A percentile compares a stretch with the other conserved stretches of the same genome.
Evolutionary conservation across 2,113 vertebrate genomes (phyloP).

Genomic region (Corvus hawaiiensis): DNA sequence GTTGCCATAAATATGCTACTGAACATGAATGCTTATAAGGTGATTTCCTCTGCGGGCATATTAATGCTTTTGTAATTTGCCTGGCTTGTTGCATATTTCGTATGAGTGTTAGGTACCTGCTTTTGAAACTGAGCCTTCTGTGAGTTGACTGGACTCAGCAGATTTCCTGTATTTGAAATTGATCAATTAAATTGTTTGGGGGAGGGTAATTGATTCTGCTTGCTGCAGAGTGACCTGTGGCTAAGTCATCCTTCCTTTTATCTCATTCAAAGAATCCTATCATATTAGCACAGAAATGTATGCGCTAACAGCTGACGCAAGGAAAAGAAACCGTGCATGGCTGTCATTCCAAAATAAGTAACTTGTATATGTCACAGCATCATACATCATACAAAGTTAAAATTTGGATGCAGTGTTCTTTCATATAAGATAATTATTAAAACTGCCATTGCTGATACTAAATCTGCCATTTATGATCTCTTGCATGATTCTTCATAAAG

Average conservation of each 20-base stretch:
- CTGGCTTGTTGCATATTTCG: neutral
- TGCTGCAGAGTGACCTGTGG: slow-evolving; percentile 69
- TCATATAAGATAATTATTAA: neutral
- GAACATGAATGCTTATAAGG: neutral
- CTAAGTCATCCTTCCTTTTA: slow-evolving; percentile 58
- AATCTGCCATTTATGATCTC: neutral
- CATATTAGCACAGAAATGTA: slow-evolving; percentile 43
- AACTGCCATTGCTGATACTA: neutral
- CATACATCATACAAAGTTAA: slow-evolving; percentile 56
- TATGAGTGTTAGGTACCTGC: neutral
- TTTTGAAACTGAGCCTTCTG: neutral
- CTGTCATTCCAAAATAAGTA: slow-evolving; percentile 65
- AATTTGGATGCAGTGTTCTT: neutral
- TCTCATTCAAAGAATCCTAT: slow-evolving; percentile 49
- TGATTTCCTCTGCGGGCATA: neutral
- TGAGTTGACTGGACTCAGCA: neutral
- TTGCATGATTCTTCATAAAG: neutral
- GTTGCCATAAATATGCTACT: neutral
- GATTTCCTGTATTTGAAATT: slow-evolving; percentile 73
- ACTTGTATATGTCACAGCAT: slow-evolving; percentile 13
- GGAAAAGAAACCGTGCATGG: slow-evolving; percentile 57
- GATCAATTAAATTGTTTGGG: slow-evolving; percentile 74
- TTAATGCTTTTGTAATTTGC: neutral
- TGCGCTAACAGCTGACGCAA: slow-evolving; percentile 45
- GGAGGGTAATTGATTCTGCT: slow-evolving; percentile 64